Conservation (phyloP, 2,888 invertebrate genomes). For the Cerceris ruficornis region DNA sequence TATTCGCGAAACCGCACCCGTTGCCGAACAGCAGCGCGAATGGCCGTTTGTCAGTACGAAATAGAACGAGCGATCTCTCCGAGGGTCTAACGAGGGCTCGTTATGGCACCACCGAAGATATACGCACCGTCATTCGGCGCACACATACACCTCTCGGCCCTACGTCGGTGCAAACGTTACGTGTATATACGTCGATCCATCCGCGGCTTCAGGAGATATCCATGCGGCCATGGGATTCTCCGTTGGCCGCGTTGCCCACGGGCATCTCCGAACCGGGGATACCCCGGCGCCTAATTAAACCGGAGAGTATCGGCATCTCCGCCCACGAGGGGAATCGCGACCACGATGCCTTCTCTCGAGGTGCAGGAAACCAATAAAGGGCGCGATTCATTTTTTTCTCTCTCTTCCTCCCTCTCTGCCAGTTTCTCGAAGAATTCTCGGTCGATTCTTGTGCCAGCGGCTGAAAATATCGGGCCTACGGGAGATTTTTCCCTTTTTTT, state of each 20-base stretch:
- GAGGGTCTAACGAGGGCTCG: constrained; percentile 60
- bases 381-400: constrained; percentile 41
- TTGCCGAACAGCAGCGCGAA: constrained; percentile 32
- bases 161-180: background rate
- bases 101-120: constrained; percentile 41
- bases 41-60: constrained; percentile 56
- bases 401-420: background rate
- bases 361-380: constrained; percentile 54
- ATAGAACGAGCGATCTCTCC: constrained; percentile 49
- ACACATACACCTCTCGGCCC: background rate
- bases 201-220: constrained; percentile 4
- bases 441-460: no score
- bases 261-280: constrained; percentile 35
- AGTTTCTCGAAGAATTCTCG: background rate
- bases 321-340: constrained; percentile 5
- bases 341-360: constrained; percentile 10
- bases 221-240: background rate
- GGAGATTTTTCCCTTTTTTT: background rate
- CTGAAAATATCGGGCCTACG: background rate
- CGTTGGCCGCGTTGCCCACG: constrained; percentile 15
- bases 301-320: constrained; percentile 34
- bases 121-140: background rate
- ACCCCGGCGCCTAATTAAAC: constrained; percentile 63
- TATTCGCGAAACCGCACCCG: constrained; percentile 44
- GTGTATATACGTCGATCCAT: background rate